Percentiles rank a stretch among this genome's conserved stretches.
phyloP scores from a whole-genome alignment of 2,113 vertebrate genomes.

The Chionomys nivalis region DNA sequence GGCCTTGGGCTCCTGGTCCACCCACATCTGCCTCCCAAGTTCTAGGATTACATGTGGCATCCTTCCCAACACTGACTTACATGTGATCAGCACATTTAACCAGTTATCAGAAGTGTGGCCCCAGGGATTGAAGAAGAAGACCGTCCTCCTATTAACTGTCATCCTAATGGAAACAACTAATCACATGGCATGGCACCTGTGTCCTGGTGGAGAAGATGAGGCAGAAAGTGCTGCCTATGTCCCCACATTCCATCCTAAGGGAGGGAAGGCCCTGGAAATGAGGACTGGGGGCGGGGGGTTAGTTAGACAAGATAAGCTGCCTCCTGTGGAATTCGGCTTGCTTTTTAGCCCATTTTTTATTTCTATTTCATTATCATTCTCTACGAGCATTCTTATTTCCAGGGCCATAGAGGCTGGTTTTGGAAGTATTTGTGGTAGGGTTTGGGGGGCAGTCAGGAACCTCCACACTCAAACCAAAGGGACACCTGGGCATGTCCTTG shows the following conservation, averaged over 20 bases:
- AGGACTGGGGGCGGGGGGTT: not conserved
- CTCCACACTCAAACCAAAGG: not conserved
- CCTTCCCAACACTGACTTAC: not conserved
- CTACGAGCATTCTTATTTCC: not conserved
- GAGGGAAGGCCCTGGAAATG: slow-evolving; percentile 5
- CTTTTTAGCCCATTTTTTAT: not conserved
- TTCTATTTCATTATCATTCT: slow-evolving; percentile 16
- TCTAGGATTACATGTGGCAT: not conserved
- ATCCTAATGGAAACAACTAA: not conserved
- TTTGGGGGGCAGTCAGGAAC: not conserved
- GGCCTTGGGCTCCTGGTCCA: not conserved
- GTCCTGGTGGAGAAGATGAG: not conserved
- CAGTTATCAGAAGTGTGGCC: not conserved
- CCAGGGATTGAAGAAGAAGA: not conserved
- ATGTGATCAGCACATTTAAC: not conserved
- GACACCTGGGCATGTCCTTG: not conserved
- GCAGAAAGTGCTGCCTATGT: not conserved
- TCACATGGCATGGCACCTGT: not conserved
- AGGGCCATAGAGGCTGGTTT: not conserved
- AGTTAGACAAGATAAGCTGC: not conserved
- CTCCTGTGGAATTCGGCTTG: not conserved
- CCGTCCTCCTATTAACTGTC: not conserved
- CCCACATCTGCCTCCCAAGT: not conserved
- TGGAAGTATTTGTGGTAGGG: not conserved
- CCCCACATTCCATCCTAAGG: not conserved